Evolutionary conservation across 2,888 invertebrate genomes (phyloP), one percentile per base, ranked within the genome.

Genomic region (Agrochola litura): DNA sequence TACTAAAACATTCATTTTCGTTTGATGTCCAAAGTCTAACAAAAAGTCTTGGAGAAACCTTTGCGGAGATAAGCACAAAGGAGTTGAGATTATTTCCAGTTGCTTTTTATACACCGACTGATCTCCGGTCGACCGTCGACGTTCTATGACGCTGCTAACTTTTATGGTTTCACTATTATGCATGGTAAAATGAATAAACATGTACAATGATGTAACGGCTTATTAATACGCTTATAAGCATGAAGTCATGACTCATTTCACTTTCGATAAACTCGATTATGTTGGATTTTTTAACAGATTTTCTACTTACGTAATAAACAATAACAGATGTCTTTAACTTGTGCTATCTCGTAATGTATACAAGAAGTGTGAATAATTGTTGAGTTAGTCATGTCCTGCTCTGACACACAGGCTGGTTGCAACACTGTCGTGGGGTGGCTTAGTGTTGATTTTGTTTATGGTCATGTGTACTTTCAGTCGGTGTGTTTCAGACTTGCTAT

Each of bases 141-240:
- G 52, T 67, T 63, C 79, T 60, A 71, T 74, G 64, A 80, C 64
- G 82, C 22, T 68, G 60, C 16, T 54, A 46, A 69, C 22, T 61
- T 66, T 84, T 84, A 76, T 76, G 72, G 72, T 72, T 82, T 73
- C 64, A 69, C 63, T 74, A 64, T 82, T 67, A 85, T 70, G 81
- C 58, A 85, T 70, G 82, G 60, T 54, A 73, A 76, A 81, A 85
- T 85, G 46, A 60, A 73, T 77, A 67, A 82, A 73, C 81, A 81
- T 85, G 69, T 69, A 54, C 64, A 75, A 78, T 86, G 67, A 86
- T 82, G 61, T 73, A 73, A 81, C 46, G 14, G 54, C 63, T 64
- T 49, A 81, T 52, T 81, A 76, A 70, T 67, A 67, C 30, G 77
- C 54, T 73, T 82, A 76, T 46, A 54, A 75, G 56, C 68, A 64